Base-by-base conservation (phyloP, 1,140 invertebrate species). In the Heliconius hermathena region DNA sequence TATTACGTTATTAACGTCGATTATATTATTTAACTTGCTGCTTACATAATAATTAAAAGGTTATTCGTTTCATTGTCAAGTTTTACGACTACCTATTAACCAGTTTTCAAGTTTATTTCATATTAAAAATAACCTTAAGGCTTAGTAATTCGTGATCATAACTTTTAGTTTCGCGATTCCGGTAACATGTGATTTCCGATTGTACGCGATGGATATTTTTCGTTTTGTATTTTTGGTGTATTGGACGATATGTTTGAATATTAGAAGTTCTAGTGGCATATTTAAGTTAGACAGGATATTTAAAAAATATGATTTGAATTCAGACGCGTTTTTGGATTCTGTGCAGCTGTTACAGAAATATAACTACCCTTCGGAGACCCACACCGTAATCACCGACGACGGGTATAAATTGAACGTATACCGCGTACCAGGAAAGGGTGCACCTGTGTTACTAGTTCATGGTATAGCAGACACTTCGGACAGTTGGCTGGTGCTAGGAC, bases 381-480 rank as follows among this genome's bases (percentile, higher is more conserved):
- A 91, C 83, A 73, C 73, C 70, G 88, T 91, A 66, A 46, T 86
- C 36, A 93, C 92, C 16, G 85, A 89, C 70, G 91, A 94, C 80
- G 90, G 91, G 26, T 94, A 93, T 75, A 80, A 85, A 71, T 57
- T 94, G 49, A 89, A 84, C 38, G 46, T 85, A 18, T 91, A 88
- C 76, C 85, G 91, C 8, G 88, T 94, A 86, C 88, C 84, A 3
- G 78, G 75, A 26, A 85, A 81, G 57, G 92, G 90, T 49, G 88
- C 91, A 1, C 90, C 90, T 11, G 86, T 92, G n/a, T 81, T 94
- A 46, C 77, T 94, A 60, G 88, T 85, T 26, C 92, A 93, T 72
- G 92, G 92, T 16, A 87, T 93, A 38, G 87, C 85, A 49, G 91
- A 93, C 52, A 91, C 88, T 81, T 92, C 92, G 5, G 92, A 94